A percentile compares a stretch with the other conserved stretches of the same genome.
phyloP scores from a whole-genome alignment of 1,140 invertebrate genomes.

The Cotesia typhae region DNA sequence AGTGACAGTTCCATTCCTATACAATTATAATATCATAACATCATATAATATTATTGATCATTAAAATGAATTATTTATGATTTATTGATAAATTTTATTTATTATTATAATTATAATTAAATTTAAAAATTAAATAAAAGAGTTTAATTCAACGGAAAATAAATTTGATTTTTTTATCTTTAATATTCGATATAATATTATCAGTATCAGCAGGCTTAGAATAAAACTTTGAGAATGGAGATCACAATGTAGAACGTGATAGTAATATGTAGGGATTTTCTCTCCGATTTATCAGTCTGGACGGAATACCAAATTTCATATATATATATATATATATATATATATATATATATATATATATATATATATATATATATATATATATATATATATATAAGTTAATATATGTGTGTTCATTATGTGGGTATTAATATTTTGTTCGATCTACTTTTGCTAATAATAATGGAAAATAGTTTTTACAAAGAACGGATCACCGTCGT shows the following conservation, averaged over 20 bases:
- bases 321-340: conserved; percentile 6
- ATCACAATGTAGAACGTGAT: conserved; percentile 27
- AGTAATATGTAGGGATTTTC: conserved; percentile 47
- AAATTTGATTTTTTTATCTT: too few relatives aligned
- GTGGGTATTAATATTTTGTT: neutral
- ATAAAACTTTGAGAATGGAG: too few relatives aligned
- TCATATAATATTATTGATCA: too few relatives aligned
- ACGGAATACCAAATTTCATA: conserved; percentile 55
- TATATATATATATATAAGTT: conserved; percentile 40
- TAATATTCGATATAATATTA: too few relatives aligned
- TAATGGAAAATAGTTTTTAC: conserved; percentile 28
- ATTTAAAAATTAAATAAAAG: too few relatives aligned
- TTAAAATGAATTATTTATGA: too few relatives aligned
- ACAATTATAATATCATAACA: too few relatives aligned
- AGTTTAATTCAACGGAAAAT: too few relatives aligned
- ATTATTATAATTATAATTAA: too few relatives aligned
- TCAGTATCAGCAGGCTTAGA: too few relatives aligned
- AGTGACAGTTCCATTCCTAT: too few relatives aligned
- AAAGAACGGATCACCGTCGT: conserved; percentile 30
- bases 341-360: conserved; percentile 37
- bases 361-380: conserved; percentile 40
- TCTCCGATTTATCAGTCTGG: conserved; percentile 36
- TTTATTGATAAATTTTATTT: too few relatives aligned
- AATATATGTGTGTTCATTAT: neutral
- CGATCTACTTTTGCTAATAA: conserved; percentile 21